phyloP scores from a whole-genome alignment of 2,888 invertebrate species.

The Blera fallax region DNA sequence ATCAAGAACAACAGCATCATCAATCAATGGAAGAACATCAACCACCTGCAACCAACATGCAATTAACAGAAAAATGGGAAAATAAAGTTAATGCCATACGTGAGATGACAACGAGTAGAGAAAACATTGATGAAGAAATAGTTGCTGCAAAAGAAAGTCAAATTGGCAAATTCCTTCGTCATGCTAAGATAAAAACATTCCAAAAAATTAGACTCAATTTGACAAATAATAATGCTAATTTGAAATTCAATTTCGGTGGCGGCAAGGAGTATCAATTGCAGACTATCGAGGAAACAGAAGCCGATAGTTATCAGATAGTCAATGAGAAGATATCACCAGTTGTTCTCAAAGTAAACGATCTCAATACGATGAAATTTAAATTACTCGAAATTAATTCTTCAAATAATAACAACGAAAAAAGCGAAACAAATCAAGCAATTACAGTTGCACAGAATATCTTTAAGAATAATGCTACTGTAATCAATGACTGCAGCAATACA shows the following conservation, averaged over 20 bases:
- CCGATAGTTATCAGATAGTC: conserved; percentile 78
- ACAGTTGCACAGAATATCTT: conserved; percentile 14
- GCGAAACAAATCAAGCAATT: not conserved
- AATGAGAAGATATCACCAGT: conserved; percentile 76
- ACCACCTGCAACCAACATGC: conserved; percentile 77
- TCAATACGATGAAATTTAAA: conserved; percentile 52
- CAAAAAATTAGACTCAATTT: conserved; percentile 80
- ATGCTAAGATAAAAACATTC: conserved; percentile 79
- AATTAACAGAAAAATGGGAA: conserved; percentile 69
- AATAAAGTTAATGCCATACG: conserved; percentile 47
- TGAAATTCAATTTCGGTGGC: conserved; percentile 18
- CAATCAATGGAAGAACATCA: conserved; percentile 77
- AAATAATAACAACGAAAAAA: conserved; percentile 46
- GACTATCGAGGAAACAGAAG: conserved; percentile 79
- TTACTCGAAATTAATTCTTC: conserved; percentile 38
- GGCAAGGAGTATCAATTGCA: conserved; percentile 74
- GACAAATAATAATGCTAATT: conserved; percentile 73
- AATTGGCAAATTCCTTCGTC: conserved; percentile 78
- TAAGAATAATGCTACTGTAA: not conserved
- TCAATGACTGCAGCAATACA: conserved; percentile 23
- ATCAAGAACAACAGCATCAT: conserved; percentile 74
- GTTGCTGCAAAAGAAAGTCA: conserved; percentile 54
- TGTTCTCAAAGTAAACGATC: conserved; percentile 69
- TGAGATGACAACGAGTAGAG: conserved; percentile 37
- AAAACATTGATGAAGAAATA: conserved; percentile 8